These are phyloP conservation scores for Lathronympha strigana DNA, from an alignment of 2,888 invertebrate genomes.

Conservation along the genomic window DNA sequence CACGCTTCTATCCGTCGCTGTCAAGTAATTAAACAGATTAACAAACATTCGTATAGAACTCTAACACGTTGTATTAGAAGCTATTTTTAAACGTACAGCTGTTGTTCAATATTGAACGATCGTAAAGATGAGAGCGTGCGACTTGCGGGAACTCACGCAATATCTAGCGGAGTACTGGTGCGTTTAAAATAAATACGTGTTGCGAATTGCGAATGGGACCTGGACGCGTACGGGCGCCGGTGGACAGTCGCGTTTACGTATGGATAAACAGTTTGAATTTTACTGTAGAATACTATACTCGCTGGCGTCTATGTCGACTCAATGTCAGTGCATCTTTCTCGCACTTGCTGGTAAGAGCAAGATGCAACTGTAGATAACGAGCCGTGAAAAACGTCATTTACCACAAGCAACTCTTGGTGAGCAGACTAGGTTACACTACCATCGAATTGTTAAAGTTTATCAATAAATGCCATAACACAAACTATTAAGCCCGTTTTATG, in stretches of 20 bases:
- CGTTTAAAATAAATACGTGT: constrained; percentile 57
- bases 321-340: too few relatives aligned
- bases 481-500: constrained; percentile 19
- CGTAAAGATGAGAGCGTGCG: constrained; percentile 60
- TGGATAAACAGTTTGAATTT: constrained; percentile 40
- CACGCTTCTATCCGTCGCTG: constrained; percentile 73
- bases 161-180: constrained; percentile 61
- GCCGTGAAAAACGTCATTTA: too few relatives aligned
- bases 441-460: constrained; percentile 18
- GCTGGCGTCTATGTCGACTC: too few relatives aligned
- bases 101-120: constrained; percentile 41
- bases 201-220: constrained; percentile 49
- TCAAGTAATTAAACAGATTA: constrained; percentile 65
- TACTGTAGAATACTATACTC: too few relatives aligned
- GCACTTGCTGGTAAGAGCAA: too few relatives aligned
- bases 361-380: too few relatives aligned
- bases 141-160: constrained; percentile 70
- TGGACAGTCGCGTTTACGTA: constrained; percentile 58
- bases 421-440: constrained; percentile 11
- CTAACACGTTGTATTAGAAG: constrained; percentile 47
- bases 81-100: constrained; percentile 47
- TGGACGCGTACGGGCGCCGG: constrained; percentile 59
- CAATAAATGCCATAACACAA: constrained; percentile 26
- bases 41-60: constrained; percentile 44
- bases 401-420: neutral